phyloP scores from a whole-genome alignment of 64 coral and sea anemone species.

The Porites lutea region DNA sequence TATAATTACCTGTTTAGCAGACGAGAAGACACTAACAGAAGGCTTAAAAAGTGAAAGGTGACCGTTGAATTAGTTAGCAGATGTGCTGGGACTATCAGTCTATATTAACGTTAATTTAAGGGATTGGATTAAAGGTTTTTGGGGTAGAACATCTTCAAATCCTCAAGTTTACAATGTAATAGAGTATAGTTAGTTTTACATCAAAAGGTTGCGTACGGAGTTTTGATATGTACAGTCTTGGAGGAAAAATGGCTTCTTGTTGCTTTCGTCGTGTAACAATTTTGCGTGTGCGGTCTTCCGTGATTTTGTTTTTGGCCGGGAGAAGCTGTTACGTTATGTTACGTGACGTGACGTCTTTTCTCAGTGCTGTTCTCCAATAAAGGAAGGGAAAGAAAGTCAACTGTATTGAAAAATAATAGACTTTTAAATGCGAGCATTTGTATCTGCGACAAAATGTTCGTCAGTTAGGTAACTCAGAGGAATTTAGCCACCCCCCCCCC shows the following conservation, averaged over 20 bases:
- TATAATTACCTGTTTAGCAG: neutral
- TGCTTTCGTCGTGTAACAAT: neutral
- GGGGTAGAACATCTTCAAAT: neutral
- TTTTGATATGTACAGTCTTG: conserved; percentile 49
- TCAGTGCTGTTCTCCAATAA: neutral
- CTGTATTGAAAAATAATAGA: neutral
- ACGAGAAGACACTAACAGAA: neutral
- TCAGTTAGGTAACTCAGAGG: neutral
- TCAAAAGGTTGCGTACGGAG: conserved; percentile 19
- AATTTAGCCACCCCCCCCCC: too few species aligned
- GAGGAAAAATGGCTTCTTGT: neutral
- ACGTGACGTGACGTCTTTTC: neutral
- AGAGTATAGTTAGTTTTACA: conserved; percentile 48
- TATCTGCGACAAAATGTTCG: conserved; percentile 26
- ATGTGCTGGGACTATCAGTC: neutral
- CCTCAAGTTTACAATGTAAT: conserved; percentile 8
- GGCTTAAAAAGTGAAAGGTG: neutral
- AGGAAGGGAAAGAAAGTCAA: neutral
- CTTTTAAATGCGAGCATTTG: conserved; percentile 29
- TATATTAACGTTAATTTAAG: conserved; percentile 2
- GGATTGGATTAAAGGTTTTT: conserved; percentile 1
- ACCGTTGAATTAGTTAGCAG: neutral
- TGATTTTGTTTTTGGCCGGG: too few species aligned
- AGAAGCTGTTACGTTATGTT: too few species aligned
- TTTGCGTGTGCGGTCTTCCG: neutral